Evolutionary conservation across 2,113 vertebrate genomes (phyloP).

Genomic region (Columbina picui): DNA sequence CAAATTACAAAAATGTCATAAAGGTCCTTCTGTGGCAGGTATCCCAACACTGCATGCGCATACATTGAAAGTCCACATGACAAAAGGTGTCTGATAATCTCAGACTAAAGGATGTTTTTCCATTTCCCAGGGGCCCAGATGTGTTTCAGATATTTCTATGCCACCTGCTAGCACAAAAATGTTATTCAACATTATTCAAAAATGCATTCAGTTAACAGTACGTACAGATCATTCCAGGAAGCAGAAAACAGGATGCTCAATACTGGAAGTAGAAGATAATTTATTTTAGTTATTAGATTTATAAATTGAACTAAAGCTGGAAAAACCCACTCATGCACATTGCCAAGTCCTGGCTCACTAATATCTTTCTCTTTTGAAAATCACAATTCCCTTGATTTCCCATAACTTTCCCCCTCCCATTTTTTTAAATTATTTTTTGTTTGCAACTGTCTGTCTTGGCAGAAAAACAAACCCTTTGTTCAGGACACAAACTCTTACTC

Average conservation of each 20-base stretch:
- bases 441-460: conserved; percentile 12
- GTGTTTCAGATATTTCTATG: not conserved
- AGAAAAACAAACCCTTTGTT: not conserved
- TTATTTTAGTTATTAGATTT: not conserved
- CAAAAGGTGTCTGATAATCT: not conserved
- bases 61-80: not conserved
- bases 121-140: not conserved
- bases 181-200: too few species aligned
- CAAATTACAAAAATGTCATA: not conserved
- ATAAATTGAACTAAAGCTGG: not conserved
- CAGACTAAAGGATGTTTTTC: not conserved
- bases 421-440: not conserved
- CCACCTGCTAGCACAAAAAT: not conserved
- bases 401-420: not conserved
- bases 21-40: not conserved
- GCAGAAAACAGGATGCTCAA: not conserved
- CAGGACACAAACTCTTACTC: not conserved
- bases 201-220: not conserved
- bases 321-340: not conserved
- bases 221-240: not conserved
- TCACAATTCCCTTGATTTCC: not conserved
- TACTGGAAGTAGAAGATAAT: not conserved
- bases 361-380: not conserved
- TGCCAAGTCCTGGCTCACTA: not conserved
- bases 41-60: not conserved